Evolutionary conservation across 2,113 vertebrate species (phyloP).

Genomic region (Sphaerodactylus townsendi): DNA sequence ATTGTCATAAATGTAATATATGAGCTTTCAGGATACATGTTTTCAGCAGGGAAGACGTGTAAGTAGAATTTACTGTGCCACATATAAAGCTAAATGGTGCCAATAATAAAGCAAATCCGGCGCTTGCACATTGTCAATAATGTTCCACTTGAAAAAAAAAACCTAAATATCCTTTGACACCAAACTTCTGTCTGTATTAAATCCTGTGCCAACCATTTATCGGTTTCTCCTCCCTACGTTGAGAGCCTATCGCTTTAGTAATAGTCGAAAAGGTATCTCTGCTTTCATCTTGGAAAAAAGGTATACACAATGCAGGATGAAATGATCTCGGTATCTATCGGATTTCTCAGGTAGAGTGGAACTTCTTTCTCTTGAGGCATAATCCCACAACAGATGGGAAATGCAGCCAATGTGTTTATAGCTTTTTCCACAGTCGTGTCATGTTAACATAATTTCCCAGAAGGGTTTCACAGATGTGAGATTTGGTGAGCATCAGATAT

Average conservation of each 20-base stretch:
- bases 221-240: accelerated
- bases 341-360: conserved; percentile 13
- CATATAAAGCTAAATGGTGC: not conserved
- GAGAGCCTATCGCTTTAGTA: conserved; percentile 5
- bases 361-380: not conserved
- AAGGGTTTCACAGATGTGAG: not conserved
- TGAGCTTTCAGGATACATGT: not conserved
- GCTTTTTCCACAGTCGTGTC: not conserved
- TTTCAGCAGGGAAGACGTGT: not conserved
- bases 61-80: not conserved
- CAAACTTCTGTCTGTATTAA: conserved; percentile 6
- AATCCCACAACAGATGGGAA: not conserved
- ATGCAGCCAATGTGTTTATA: accelerated
- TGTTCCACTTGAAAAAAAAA: not conserved
- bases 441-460: not conserved
- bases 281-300: not conserved
- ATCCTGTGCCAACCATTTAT: not conserved
- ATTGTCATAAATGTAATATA: not conserved
- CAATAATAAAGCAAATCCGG: accelerated
- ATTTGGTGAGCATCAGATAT: not conserved
- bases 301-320: accelerated
- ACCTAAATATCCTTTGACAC: not conserved
- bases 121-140: not conserved
- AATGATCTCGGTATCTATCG: not conserved
- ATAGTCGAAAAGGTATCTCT: not conserved